Conservation (phyloP, 1,140 invertebrate species). For the Brachionus koreanus region DNA sequence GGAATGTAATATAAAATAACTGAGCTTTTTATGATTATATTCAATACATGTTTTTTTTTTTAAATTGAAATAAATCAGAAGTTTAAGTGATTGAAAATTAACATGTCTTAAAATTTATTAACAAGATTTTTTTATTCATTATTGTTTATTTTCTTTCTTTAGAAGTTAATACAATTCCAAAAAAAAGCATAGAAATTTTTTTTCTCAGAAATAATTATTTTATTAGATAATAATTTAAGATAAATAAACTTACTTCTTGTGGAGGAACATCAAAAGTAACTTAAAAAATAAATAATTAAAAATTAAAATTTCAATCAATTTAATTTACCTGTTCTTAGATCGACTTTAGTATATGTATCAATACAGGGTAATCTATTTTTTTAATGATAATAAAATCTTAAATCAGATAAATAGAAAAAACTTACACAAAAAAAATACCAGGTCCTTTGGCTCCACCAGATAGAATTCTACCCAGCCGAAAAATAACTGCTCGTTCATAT, state of each 20-base stretch:
- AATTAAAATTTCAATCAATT: not conserved
- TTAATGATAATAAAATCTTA: no score
- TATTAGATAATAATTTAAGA: not conserved
- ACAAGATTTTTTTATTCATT: no score
- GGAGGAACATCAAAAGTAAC: conserved; percentile 42
- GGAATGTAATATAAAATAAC: no score
- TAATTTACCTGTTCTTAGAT: conserved; percentile 43
- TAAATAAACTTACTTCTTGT: not conserved
- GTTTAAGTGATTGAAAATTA: no score
- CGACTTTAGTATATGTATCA: conserved; percentile 39
- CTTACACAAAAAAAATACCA: conserved; percentile 46
- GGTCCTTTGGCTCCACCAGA: conserved; percentile 45
- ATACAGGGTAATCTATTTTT: not conserved
- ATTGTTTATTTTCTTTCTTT: no score
- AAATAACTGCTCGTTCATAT: conserved; percentile 45
- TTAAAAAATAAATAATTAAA: not conserved
- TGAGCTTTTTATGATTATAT: no score
- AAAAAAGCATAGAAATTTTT: not conserved
- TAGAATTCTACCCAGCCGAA: conserved; percentile 40
- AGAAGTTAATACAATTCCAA: no score
- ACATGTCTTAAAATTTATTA: no score
- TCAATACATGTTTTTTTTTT: no score
- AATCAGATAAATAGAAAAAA: not conserved
- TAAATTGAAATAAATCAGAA: no score
- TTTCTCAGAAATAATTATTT: no score